Percentiles rank a stretch among this genome's conserved stretches.
Conservation (phyloP, 2,888 invertebrate genomes). For the Agrochola lychnidis region DNA sequence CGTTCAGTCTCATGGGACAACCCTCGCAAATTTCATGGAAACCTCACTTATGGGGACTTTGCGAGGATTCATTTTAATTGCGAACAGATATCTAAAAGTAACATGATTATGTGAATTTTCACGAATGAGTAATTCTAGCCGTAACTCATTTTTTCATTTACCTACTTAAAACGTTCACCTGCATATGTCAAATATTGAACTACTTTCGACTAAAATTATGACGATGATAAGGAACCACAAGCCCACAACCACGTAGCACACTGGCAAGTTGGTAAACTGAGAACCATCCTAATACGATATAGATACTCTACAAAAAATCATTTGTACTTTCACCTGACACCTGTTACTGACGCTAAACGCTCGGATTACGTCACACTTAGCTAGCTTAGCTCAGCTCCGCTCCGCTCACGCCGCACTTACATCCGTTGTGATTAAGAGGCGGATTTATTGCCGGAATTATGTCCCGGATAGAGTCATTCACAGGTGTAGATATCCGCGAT, state of each 20-base stretch:
- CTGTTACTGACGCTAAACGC: constrained; percentile 2
- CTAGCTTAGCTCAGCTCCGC: not conserved
- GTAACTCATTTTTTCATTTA: not conserved
- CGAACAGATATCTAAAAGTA: not conserved
- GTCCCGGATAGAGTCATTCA: constrained; percentile 41
- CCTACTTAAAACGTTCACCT: not conserved
- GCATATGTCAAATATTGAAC: too few species aligned
- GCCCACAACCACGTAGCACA: not conserved
- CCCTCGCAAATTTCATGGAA: not conserved
- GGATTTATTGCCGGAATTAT: constrained; percentile 40
- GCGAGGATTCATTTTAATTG: not conserved
- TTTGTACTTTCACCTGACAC: not conserved
- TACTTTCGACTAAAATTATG: not conserved
- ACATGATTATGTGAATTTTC: not conserved
- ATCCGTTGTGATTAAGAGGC: constrained; percentile 36
- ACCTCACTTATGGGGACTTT: not conserved
- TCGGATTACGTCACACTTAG: not conserved
- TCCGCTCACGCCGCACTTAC: not conserved
- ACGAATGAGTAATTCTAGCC: not conserved
- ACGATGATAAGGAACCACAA: not conserved
- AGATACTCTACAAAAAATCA: not conserved
- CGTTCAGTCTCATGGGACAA: constrained; percentile 8
- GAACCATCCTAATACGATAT: not conserved
- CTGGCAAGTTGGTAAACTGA: not conserved
- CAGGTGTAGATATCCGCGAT: constrained; percentile 36